A percentile compares a stretch with the other conserved stretches of the same genome.
phyloP scores from a whole-genome alignment of 2,113 vertebrate species.

The Rhinopithecus roxellana region DNA sequence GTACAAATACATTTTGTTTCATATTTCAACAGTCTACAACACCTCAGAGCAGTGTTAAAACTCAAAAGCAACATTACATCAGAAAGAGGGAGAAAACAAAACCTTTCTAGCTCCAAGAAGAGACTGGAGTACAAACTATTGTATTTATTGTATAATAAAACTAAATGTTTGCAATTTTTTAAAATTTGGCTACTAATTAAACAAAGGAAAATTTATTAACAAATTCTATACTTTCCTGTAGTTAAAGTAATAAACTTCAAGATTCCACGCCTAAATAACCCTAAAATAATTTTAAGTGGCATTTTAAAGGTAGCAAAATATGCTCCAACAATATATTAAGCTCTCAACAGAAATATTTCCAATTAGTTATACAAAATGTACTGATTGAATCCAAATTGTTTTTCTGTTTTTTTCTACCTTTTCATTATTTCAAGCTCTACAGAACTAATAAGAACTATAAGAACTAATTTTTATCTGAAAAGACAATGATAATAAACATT shows the following conservation, averaged over 20 bases:
- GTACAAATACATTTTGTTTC: neutral
- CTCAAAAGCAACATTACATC: neutral
- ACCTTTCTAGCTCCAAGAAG: neutral
- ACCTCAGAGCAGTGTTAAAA: neutral
- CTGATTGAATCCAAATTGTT: neutral
- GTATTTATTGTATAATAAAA: neutral
- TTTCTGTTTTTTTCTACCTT: neutral
- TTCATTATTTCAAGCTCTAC: constrained; percentile 15
- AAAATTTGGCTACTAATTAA: neutral
- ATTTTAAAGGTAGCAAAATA: constrained; percentile 50
- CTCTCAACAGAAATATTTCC: constrained; percentile 27
- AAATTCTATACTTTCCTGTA: neutral
- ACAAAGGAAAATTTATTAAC: constrained; percentile 24
- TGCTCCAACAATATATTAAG: constrained; percentile 11
- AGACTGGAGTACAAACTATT: neutral
- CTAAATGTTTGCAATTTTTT: neutral
- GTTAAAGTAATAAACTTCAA: constrained; percentile 46
- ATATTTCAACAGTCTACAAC: neutral
- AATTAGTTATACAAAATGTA: constrained; percentile 20
- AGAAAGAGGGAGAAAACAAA: neutral
- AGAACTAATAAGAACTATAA: neutral
- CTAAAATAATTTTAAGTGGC: constrained; percentile 38
- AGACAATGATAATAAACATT: neutral
- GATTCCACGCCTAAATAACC: constrained; percentile 12
- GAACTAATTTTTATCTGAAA: neutral